phyloP scores from a whole-genome alignment of 35 echinoderm and acorn worm species.

The Hemicentrotus pulcherrimus region DNA sequence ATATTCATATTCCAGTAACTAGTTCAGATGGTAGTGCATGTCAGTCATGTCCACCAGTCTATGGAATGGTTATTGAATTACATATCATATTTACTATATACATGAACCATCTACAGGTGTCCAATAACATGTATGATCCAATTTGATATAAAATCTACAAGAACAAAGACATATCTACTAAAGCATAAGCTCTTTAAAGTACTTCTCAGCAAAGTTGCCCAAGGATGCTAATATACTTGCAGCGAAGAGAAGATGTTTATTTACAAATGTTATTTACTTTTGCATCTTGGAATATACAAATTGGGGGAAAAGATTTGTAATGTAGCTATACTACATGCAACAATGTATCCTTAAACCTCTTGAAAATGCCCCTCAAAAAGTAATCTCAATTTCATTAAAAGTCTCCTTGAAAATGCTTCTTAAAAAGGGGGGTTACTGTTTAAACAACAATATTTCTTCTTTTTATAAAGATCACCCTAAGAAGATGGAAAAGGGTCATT shows the following conservation, averaged over 20 bases:
- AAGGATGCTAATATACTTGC: neutral
- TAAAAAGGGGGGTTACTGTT: neutral
- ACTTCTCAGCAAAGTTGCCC: too few relatives aligned
- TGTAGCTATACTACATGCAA: too few relatives aligned
- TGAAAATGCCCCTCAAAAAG: neutral
- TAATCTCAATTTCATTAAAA: neutral
- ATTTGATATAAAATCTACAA: neutral
- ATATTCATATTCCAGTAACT: too few relatives aligned
- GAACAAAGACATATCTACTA: neutral
- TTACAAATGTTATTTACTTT: neutral
- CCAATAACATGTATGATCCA: neutral
- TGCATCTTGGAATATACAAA: too few relatives aligned
- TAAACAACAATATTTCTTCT: neutral
- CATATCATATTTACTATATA: neutral
- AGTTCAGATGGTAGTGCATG: too few relatives aligned
- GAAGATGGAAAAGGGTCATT: too few relatives aligned
- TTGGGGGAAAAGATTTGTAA: too few relatives aligned
- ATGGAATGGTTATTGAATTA: neutral
- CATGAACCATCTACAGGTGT: neutral
- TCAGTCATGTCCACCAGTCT: neutral
- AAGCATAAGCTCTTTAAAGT: neutral
- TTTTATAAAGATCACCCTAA: neutral
- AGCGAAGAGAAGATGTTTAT: neutral
- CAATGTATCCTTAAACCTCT: neutral
- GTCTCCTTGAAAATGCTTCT: neutral